These are phyloP conservation scores for Oncorhynchus nerka DNA, from an alignment of 2,113 vertebrate genomes.

Conservation along the genomic window DNA sequence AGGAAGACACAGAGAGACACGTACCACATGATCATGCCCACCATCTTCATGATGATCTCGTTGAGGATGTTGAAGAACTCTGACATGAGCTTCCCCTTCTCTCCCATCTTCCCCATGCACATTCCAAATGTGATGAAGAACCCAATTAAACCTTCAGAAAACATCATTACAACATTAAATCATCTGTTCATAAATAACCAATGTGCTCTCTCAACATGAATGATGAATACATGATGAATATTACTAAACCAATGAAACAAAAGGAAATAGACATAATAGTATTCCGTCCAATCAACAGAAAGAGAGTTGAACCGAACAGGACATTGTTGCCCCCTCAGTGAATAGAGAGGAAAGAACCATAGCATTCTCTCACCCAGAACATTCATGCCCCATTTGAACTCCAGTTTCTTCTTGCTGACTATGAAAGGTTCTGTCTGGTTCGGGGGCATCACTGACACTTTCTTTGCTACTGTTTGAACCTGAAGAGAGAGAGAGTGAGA, in stretches of 20 bases:
- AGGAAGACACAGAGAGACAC: conserved; percentile 28
- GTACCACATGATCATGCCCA: conserved; percentile 85
- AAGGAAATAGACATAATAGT: not conserved
- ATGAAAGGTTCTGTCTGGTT: conserved; percentile 70
- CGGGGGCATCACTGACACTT: conserved; percentile 36
- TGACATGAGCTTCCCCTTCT: conserved; percentile 76
- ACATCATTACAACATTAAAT: not conserved
- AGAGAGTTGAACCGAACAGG: not conserved
- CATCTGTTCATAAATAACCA: not conserved
- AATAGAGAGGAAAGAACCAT: not conserved
- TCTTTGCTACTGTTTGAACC: conserved; percentile 80
- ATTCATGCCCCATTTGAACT: conserved; percentile 84
- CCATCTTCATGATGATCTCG: conserved; percentile 85
- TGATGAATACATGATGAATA: too few species aligned
- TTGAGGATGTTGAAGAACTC: conserved; percentile 86
- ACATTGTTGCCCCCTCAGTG: not conserved
- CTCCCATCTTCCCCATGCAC: conserved; percentile 81
- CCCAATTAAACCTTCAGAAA: conserved; percentile 75
- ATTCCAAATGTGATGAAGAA: conserved; percentile 85
- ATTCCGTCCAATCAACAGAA: not conserved
- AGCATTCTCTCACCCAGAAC: conserved; percentile 74
- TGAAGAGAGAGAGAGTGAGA: conserved; percentile 28
- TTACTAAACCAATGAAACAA: not conserved
- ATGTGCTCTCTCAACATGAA: too few species aligned
- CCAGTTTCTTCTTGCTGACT: conserved; percentile 72